phyloP scores from a whole-genome alignment of 1,140 invertebrate species.

The Papilio dardanus region DNA sequence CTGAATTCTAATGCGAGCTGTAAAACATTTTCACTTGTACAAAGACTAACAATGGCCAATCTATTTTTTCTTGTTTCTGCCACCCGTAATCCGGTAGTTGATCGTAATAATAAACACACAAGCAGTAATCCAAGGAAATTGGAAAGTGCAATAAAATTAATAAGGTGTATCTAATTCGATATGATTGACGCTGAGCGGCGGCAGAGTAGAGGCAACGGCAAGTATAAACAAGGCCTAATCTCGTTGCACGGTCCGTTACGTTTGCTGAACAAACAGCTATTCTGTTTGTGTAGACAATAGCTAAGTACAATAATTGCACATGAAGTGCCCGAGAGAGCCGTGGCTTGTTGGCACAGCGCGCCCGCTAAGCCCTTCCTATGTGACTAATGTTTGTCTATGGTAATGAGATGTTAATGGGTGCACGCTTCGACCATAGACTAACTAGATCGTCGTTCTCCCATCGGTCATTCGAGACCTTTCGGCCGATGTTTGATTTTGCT shows the following conservation, averaged over 20 bases:
- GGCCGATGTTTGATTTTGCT: slow-evolving; percentile 63
- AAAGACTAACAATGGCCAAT: neutral
- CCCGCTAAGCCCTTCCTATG: slow-evolving; percentile 68
- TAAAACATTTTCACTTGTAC: neutral
- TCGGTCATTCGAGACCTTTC: slow-evolving; percentile 60
- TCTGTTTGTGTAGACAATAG: slow-evolving; percentile 75
- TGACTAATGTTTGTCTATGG: slow-evolving; percentile 77
- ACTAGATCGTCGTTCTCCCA: slow-evolving; percentile 70
- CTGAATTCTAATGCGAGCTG: no score
- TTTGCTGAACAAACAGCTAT: slow-evolving; percentile 65
- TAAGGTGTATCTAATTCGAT: slow-evolving; percentile 13
- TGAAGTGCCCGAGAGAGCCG: slow-evolving; percentile 59
- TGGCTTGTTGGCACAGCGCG: slow-evolving; percentile 63
- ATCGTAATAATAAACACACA: neutral
- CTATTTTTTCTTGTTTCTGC: neutral
- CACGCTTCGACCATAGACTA: slow-evolving; percentile 53
- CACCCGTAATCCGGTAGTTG: neutral
- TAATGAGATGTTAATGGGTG: slow-evolving; percentile 78
- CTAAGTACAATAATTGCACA: slow-evolving; percentile 76
- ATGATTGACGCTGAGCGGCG: slow-evolving; percentile 55
- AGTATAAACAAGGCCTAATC: slow-evolving; percentile 75
- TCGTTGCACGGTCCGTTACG: slow-evolving; percentile 72
- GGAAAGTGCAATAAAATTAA: slow-evolving; percentile 10
- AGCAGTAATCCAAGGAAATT: slow-evolving; percentile 8
- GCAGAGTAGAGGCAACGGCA: slow-evolving; percentile 49